Evolutionary conservation across 1,140 invertebrate species (phyloP), one percentile per base, ranked within the genome.

Genomic region (Spodoptera frugiperda): DNA sequence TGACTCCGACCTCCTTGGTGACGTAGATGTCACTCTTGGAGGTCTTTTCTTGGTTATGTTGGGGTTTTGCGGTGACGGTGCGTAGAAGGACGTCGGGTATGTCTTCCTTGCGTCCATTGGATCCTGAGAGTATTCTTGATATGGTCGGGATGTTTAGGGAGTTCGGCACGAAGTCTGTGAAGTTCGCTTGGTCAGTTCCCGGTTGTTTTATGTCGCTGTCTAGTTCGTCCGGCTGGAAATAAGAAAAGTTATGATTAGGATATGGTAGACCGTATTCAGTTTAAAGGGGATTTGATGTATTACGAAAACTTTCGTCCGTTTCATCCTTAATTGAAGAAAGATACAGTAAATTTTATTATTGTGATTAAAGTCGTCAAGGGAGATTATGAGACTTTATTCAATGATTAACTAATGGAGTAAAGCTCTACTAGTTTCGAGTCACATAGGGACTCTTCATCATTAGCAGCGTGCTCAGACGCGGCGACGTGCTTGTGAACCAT

Each of bases 41-140:
- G 39, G 93, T 90, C 84, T 91, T 92, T 61, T 93, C 91, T 59
- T 90, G 93, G 46, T 87, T 84, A 81, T 91, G 88, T 54, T 95
- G 94, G 11, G 94, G 95, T 77, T 96, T 96, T 3, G 96, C 96
- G 0, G 96, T 96, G 9, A 97, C 95, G 0, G 96, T 96, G 55
- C 96, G 94, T 10, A 97, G 88, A 0, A 97, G 87, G 14, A 97
- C 96, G 68, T 97, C 97, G 0, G 97, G 96, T 53, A 97, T 96
- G 77, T 97, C 97, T 76, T 97, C 96, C 80, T 97, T 97, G 6
- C 96, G 93, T 0, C 97, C 97, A 86, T 97, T 97, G 49, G 97
- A 97, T 0, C 97, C 97, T 9, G 96, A 97, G 0, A 98, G 91
- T 81, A 98, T 98, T 57, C 97, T 94, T 0, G 96, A 97, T 76